Base-by-base conservation (phyloP, 1,140 invertebrate genomes). In the Drosophila pruinosa region DNA sequence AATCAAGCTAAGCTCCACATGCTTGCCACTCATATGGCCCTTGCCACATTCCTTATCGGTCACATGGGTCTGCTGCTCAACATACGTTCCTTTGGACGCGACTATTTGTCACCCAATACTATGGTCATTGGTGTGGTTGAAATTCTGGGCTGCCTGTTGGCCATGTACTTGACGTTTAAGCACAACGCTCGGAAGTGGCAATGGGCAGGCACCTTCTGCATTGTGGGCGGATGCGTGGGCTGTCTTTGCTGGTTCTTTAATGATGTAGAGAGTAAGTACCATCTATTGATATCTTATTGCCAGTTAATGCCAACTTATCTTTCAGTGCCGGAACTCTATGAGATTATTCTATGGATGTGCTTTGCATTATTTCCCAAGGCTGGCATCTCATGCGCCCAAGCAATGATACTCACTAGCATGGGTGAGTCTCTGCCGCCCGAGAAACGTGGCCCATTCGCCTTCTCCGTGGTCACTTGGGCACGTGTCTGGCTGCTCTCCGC, bases 31-130 rank as follows among this genome's bases (percentile, higher is more conserved):
- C 78, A 91, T 50, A 79, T 91, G 65, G 89, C 91, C 0, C 79
- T 91, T 65, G 85, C 91, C 50, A 57, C 89, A 0, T 91, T 91
- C 38, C 80, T 91, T 21, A 89, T 91, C 12, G 89, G 82, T 19
- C 92, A 91, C 62, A 91, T 91, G 48, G 91, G 91, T 5, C 76
- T 91, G 50, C 50, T 92, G 43, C 72, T 92, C 7, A 91, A 92
- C 56, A 86, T 92, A 10, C 86, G 92, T 43, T 88, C 91, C 22
- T 92, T 92, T 68, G 92, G 92, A 3, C 70, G 91, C 36, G 74
- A 90, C 31, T 86, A 91, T 77, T 58, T 92, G 10, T 58, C 79
- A 12, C 58, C 81, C 6, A 92, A 90, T 19, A 92, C 91, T 1
- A 75, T 91, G 12, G 75, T 75, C 52, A 89, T 91, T 58, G 91